Conservation (phyloP, 2,888 invertebrate species). For the Tiphia femorata region DNA sequence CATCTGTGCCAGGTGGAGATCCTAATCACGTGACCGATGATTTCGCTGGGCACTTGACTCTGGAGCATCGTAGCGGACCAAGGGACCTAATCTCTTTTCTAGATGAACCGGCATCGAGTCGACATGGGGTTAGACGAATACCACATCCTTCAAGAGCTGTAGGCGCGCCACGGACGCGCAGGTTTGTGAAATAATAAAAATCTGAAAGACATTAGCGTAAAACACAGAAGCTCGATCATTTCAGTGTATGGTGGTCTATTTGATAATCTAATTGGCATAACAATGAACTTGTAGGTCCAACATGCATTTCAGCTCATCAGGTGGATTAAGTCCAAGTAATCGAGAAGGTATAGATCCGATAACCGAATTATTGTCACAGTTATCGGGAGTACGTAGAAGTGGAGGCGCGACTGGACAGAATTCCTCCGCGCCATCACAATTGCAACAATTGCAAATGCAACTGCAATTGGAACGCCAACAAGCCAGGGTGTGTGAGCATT, state of each 20-base stretch:
- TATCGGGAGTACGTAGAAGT: conserved; percentile 90
- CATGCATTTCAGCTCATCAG: conserved; percentile 95
- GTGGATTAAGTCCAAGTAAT: conserved; percentile 88
- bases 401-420: conserved; percentile 72
- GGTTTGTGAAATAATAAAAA: conserved; percentile 64
- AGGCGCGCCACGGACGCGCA: conserved; percentile 81
- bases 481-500: conserved; percentile 74
- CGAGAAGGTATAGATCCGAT: conserved; percentile 97
- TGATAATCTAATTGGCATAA: conserved; percentile 48
- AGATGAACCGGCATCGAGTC: conserved; percentile 89
- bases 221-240: background rate
- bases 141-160: conserved; percentile 83
- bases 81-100: conserved; percentile 93
- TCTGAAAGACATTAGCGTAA: background rate
- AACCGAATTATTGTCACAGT: conserved; percentile 93
- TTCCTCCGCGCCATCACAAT: conserved; percentile 79
- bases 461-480: conserved; percentile 91
- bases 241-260: too few species aligned
- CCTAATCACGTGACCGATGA: conserved; percentile 98
- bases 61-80: conserved; percentile 92
- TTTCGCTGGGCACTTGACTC: conserved; percentile 94
- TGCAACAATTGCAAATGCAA: conserved; percentile 97
- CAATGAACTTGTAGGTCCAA: conserved; percentile 74
- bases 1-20: conserved; percentile 95
- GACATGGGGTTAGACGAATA: conserved; percentile 83